Conservation (phyloP, 2,797 vertebrate species). For the Lemur catta region DNA sequence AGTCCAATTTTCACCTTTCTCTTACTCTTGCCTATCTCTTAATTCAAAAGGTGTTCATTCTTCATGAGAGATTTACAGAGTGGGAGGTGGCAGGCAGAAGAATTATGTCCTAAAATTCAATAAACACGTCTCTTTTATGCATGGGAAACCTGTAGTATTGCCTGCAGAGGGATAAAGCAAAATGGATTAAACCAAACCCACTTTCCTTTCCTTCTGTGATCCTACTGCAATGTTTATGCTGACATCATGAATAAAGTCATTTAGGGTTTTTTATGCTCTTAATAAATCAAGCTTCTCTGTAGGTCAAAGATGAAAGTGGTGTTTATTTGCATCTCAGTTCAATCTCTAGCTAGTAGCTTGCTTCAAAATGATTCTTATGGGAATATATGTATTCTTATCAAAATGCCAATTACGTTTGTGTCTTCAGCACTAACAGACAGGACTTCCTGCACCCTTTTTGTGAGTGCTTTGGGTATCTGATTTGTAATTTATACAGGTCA, state of each 20-base stretch:
- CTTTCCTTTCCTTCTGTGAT: neutral
- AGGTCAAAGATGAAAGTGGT: slow-evolving; percentile 7
- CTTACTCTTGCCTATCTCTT: neutral
- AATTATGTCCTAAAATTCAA: slow-evolving; percentile 20
- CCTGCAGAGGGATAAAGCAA: neutral
- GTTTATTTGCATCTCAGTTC: slow-evolving; percentile 31
- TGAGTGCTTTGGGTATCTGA: neutral
- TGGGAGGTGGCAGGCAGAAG: neutral
- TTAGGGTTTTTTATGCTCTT: neutral
- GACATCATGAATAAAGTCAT: slow-evolving; percentile 14
- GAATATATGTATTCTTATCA: neutral
- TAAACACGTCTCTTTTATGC: neutral
- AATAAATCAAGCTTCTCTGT: slow-evolving; percentile 47
- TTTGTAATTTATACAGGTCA: neutral
- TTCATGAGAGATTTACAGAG: neutral
- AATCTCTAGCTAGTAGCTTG: neutral
- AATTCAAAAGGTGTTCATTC: neutral
- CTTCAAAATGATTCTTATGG: slow-evolving; percentile 9
- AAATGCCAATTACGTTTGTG: slow-evolving; percentile 9
- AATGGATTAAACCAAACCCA: neutral
- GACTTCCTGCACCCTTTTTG: neutral
- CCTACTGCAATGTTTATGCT: neutral
- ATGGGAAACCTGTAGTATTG: neutral
- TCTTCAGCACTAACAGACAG: neutral
- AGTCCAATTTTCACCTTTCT: neutral